Base-by-base conservation (phyloP, 2,888 invertebrate genomes). In the Oxyteleia sp. region DNA sequence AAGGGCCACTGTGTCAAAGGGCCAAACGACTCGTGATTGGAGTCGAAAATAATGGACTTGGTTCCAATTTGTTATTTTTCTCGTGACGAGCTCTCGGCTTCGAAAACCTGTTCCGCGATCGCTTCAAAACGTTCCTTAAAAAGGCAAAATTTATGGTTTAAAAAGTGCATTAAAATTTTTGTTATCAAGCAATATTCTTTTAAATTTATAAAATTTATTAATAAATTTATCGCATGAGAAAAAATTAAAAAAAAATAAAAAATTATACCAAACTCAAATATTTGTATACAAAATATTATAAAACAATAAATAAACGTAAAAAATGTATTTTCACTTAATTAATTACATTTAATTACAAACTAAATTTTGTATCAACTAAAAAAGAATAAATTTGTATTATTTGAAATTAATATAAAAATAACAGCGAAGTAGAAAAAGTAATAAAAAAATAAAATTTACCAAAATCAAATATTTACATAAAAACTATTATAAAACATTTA, bases 41-140 rank as follows among this genome's bases (percentile, higher is more conserved):
- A 57, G 16, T 47, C 43, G 49, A 49, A 71, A 53, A 47, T 69
- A 57, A 59, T 59, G 38, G 49, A 32, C 43, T 35, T 32, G 47
- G 18, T 49, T 63, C 47, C 26, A 49, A 57, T 57, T 57, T 45
- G 43, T 43, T 55, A 43, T 68, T 68, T 55, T 55, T 26, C 20
- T 35, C 49, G 43, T 78, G 38, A 76, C 13, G 63, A 79, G 51
- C 69, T 53, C 20, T 43, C 53, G 53, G 45, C 76, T 78, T 69
- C 29, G 71, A 32, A 81, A 87, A 87, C 85, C 84, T 79, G 87
- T 87, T 87, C 49, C 61, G 29, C 81, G 79, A 72, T 75, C 41
- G 51, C 32, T 45, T 68, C 59, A 72, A 63, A 64, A 45, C 29
- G 51, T 75, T 78, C 74, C 59, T 10, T 26, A 4, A 26, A 32